These are phyloP conservation scores for Fragum whitleyi DNA, from an alignment of 2,888 invertebrate genomes.

Conservation along the genomic window DNA sequence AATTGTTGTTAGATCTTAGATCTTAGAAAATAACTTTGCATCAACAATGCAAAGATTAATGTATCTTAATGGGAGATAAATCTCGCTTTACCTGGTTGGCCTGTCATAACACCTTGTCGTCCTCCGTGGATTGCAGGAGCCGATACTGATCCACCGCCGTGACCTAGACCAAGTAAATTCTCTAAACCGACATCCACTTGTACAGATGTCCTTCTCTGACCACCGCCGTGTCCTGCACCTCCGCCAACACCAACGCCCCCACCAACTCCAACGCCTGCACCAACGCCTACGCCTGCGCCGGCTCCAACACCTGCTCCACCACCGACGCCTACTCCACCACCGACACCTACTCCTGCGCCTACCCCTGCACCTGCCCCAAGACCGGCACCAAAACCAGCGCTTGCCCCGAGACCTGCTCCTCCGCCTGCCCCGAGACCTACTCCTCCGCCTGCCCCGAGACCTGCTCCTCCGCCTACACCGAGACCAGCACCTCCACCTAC, in stretches of 20 bases:
- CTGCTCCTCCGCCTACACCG: not conserved
- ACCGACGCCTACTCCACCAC: not conserved
- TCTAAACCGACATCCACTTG: not conserved
- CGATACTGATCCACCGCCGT: not conserved
- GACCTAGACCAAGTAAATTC: not conserved
- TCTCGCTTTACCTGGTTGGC: not conserved
- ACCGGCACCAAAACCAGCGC: not conserved
- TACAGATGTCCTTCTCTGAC: not conserved
- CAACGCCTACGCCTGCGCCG: not conserved
- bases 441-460: not conserved
- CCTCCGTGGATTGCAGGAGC: not conserved
- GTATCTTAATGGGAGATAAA: too few relatives aligned
- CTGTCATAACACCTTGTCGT: not conserved
- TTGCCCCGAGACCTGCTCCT: slow-evolving; percentile 13
- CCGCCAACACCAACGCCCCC: not conserved
- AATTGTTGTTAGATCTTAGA: too few relatives aligned
- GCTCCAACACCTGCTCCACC: not conserved
- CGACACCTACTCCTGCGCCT: not conserved
- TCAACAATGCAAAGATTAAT: too few relatives aligned
- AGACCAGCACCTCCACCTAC: not conserved
- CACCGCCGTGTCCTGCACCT: slow-evolving; percentile 10
- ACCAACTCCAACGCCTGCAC: not conserved
- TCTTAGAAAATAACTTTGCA: too few relatives aligned
- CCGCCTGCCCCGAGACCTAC: slow-evolving; percentile 13
- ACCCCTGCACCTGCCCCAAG: not conserved